These are phyloP conservation scores for Micropoecilia bifurca DNA, from an alignment of 2,797 vertebrate genomes.

Conservation along the genomic window DNA sequence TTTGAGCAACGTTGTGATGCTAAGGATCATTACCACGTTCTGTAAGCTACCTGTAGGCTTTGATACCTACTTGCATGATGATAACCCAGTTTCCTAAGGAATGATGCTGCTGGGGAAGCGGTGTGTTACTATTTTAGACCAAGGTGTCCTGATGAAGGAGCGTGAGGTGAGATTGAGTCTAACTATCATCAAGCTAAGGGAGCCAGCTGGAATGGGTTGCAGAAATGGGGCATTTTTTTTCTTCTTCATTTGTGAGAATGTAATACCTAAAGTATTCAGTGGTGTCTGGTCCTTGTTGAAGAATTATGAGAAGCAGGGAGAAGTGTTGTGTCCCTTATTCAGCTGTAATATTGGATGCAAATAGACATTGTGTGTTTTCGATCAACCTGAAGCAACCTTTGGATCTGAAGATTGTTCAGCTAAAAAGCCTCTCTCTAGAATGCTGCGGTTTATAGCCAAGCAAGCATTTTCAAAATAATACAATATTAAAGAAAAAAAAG, in stretches of 20 bases:
- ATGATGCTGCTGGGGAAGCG: neutral
- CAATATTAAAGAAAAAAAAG: conserved; percentile 5
- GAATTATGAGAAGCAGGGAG: neutral
- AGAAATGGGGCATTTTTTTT: neutral
- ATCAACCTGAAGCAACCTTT: conserved; percentile 16
- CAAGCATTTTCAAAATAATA: too few relatives aligned
- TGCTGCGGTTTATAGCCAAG: too few relatives aligned
- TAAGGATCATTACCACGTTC: neutral
- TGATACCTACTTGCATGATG: neutral
- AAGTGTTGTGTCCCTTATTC: conserved; percentile 12
- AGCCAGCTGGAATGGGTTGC: neutral
- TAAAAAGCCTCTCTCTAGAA: too few relatives aligned
- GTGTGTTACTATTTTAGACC: conserved; percentile 7
- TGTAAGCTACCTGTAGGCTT: neutral
- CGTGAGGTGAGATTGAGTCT: neutral
- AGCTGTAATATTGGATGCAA: conserved; percentile 39
- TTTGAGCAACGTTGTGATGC: neutral
- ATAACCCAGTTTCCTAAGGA: neutral
- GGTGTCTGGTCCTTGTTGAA: conserved; percentile 8
- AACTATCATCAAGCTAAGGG: neutral
- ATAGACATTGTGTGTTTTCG: conserved; percentile 23
- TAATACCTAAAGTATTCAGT: neutral
- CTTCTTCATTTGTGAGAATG: conserved; percentile 7
- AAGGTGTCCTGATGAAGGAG: neutral
- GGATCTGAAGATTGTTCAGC: conserved; percentile 15